Base-by-base conservation (phyloP, 1,140 invertebrate species). In the Neodiprion pinetum region DNA sequence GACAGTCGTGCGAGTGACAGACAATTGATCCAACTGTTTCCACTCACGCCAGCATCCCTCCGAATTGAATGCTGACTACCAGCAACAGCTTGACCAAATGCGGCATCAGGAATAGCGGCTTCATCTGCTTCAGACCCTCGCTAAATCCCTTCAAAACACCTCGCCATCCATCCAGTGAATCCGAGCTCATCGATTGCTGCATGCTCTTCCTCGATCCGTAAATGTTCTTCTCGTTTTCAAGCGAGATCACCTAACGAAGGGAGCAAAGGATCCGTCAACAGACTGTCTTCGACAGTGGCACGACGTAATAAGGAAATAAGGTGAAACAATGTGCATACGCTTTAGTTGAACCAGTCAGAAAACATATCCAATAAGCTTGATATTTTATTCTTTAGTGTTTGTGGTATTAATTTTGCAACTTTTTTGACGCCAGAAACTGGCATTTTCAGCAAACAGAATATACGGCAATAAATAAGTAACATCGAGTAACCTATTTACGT, bases 21-120 rank as follows among this genome's bases (percentile, higher is more conserved):
- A 10, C 17, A 17, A 53, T 74, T 49, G 23, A n/a, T 12, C 48
- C 12, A 74, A 66, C 40, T n/a, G 0, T 23, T 66, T 48, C 0
- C 40, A 80, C 83, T 81, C 81, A 91, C 90, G 88, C 87, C 72
- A 90, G 84, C 87, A 90, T 89, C 48, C 80, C 84, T 5, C 87
- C 87, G 48, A 85, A 75, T 75, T 90, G 88, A 49, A 88, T 84
- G 17, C 77, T 72, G 67, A 89, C 89, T 0, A 90, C 82, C 1
- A 91, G 80, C 0, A 88, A 10, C 14, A 90, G 78, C 80, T 85
- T 84, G 0, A 77, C 77, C 1, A 86, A 48, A 75, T 90, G 82
- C 0, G 88, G 88, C 0, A 84, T 78, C 7, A 76, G 77, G 77
- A 90, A 87, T 48, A 91, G 78, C 0, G 88, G 89, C 48, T 85